A percentile compares a stretch with the other conserved stretches of the same genome.
phyloP scores from a whole-genome alignment of 2,113 vertebrate genomes.

The Neodon shergylaensis region DNA sequence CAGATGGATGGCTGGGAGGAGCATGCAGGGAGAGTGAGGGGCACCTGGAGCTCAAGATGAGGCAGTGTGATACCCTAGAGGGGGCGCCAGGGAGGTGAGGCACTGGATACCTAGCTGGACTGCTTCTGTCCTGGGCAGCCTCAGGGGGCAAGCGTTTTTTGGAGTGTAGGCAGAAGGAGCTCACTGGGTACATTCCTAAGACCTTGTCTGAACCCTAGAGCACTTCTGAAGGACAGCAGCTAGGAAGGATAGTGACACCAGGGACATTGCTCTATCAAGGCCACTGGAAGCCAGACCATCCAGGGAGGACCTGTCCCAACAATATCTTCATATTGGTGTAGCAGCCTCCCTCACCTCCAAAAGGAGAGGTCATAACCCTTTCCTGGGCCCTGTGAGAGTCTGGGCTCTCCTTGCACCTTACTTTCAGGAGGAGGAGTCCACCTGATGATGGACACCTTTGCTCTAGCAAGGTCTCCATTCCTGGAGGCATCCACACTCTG shows the following conservation, averaged over 20 bases:
- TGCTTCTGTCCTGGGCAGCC: background rate
- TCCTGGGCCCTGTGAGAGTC: background rate
- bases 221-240: background rate
- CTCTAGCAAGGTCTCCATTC: background rate
- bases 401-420: background rate
- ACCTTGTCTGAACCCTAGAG: background rate
- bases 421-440: background rate
- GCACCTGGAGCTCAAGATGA: background rate
- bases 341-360: background rate
- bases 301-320: background rate
- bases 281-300: background rate
- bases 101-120: background rate
- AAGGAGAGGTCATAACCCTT: background rate
- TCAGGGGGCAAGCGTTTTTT: background rate
- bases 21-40: background rate
- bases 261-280: background rate
- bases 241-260: background rate
- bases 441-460: too few relatives aligned
- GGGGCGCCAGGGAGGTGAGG: background rate
- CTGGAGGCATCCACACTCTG: background rate
- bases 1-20: background rate
- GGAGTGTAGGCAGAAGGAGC: background rate
- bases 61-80: background rate
- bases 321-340: background rate
- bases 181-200: background rate